These are phyloP conservation scores for Varanus salvator DNA, from an alignment of 2,113 vertebrate genomes.

Conservation along the genomic window DNA sequence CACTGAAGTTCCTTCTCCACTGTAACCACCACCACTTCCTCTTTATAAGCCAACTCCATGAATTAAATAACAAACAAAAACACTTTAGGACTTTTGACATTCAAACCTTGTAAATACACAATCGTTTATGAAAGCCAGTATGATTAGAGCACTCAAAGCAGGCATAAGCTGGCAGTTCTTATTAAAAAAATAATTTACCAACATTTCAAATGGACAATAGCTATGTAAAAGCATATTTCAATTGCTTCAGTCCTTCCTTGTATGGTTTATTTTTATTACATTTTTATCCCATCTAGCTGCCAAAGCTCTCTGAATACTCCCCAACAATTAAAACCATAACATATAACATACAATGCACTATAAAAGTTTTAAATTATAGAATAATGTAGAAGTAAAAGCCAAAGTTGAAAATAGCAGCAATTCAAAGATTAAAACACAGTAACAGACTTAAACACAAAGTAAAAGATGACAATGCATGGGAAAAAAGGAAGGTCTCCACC, in stretches of 20 bases:
- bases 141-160: not conserved
- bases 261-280: not conserved
- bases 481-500: too few species aligned
- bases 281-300: too few species aligned
- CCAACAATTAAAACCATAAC: too few species aligned
- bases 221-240: too few species aligned
- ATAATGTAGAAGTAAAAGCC: too few species aligned
- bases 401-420: too few species aligned
- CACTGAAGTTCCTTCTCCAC: not conserved
- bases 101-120: not conserved
- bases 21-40: not conserved
- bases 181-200: not conserved
- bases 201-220: not conserved
- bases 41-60: not conserved
- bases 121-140: not conserved
- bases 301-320: too few species aligned
- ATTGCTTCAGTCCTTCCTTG: not conserved
- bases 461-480: too few species aligned
- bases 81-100: not conserved
- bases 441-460: too few species aligned
- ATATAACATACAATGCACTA: too few species aligned
- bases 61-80: not conserved
- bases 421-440: too few species aligned
- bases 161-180: not conserved
- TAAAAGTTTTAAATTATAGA: too few species aligned